phyloP scores from a whole-genome alignment of 2,797 vertebrate genomes.

The Platalea minor region DNA sequence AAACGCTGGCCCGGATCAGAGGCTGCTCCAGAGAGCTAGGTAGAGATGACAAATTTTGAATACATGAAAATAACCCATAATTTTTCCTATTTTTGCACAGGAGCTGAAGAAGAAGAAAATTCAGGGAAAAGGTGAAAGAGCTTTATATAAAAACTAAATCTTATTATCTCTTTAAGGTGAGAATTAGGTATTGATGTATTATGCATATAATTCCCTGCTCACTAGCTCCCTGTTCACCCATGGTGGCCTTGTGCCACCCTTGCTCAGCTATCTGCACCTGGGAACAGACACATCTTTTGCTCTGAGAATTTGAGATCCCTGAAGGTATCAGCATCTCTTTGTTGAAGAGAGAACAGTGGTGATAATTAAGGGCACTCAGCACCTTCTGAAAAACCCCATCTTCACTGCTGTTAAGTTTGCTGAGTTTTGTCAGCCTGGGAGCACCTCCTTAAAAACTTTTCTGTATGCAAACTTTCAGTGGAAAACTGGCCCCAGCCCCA shows the following conservation, averaged over 20 bases:
- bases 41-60: background rate
- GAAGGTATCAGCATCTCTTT: background rate
- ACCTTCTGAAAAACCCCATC: background rate
- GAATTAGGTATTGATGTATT: background rate
- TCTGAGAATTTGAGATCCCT: background rate
- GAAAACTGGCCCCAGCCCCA: background rate
- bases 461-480: background rate
- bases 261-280: background rate
- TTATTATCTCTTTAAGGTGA: background rate
- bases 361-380: background rate
- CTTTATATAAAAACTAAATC: background rate
- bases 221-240: background rate
- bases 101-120: background rate
- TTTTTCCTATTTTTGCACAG: background rate
- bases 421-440: background rate
- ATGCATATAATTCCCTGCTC: background rate
- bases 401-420: background rate
- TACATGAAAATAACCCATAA: background rate
- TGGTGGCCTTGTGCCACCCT: background rate
- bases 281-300: background rate
- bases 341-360: background rate
- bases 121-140: background rate
- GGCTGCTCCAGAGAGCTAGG: background rate
- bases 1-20: background rate
- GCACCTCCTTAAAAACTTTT: background rate